phyloP scores from a whole-genome alignment of 1,140 invertebrate species.

The Goniozus legneri region DNA sequence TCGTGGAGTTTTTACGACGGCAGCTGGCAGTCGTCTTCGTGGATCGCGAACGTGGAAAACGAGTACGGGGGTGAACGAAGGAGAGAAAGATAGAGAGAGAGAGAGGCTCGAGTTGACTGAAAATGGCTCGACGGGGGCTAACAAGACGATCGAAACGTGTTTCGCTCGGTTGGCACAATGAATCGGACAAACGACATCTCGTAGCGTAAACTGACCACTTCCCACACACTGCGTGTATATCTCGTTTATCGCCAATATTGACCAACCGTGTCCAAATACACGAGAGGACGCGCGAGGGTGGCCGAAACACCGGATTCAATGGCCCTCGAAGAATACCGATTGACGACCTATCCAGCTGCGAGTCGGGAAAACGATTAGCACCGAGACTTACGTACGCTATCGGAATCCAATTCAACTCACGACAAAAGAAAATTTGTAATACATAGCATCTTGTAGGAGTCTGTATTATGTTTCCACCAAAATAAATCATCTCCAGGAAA shows the following conservation, averaged over 20 bases:
- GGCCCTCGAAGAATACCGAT: no score
- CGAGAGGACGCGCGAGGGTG: slow-evolving; percentile 46
- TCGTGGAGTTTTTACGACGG: slow-evolving; percentile 11
- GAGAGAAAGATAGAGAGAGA: no score
- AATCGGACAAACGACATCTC: slow-evolving; percentile 30
- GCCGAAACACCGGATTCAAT: no score
- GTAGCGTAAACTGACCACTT: slow-evolving; percentile 17
- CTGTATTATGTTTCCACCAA: no score
- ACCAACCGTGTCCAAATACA: slow-evolving; percentile 47
- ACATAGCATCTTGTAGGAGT: no score
- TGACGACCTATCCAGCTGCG: no score
- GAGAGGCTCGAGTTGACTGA: background rate
- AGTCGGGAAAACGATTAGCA: no score
- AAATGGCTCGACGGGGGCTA: slow-evolving; percentile 17
- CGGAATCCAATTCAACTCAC: no score
- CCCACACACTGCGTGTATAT: slow-evolving; percentile 17
- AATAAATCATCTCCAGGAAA: no score
- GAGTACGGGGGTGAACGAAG: background rate
- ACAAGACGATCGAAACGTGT: slow-evolving; percentile 18
- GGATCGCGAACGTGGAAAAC: background rate
- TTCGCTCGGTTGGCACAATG: slow-evolving; percentile 29
- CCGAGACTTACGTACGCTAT: no score
- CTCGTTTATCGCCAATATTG: slow-evolving; percentile 28
- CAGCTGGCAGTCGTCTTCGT: slow-evolving; percentile 22
- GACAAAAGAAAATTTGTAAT: no score